Percentiles rank a stretch among this genome's conserved stretches.
Evolutionary conservation across 2,113 vertebrate genomes (phyloP).

Genomic region (Suncus etruscus): DNA sequence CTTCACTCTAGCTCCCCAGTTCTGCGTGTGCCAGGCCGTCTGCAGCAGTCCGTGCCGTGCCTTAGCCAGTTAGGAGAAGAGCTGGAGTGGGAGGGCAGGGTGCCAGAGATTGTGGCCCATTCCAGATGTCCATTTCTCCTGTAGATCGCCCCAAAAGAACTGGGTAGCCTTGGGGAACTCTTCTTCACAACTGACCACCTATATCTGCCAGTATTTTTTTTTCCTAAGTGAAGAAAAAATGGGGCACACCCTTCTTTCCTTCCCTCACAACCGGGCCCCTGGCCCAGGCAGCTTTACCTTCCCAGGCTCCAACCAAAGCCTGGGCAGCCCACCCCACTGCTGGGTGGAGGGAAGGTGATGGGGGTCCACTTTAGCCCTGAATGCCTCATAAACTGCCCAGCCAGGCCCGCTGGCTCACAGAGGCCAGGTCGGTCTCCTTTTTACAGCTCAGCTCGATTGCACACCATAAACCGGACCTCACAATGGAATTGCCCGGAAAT

Average conservation of each 20-base stretch:
- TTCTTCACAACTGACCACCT: background rate
- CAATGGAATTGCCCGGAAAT: constrained; percentile 92
- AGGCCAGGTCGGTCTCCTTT: constrained; percentile 84
- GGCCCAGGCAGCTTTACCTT: background rate
- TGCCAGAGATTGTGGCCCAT: background rate
- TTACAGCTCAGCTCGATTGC: constrained; percentile 91
- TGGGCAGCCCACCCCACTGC: constrained; percentile 46
- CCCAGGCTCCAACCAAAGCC: background rate
- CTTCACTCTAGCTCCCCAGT: background rate
- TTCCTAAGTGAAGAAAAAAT: background rate
- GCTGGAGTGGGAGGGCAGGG: background rate
- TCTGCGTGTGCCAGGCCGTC: background rate
- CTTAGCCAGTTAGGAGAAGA: background rate
- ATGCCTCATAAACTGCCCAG: constrained; percentile 88
- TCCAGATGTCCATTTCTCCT: background rate
- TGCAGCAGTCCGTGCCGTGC: background rate
- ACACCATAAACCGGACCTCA: constrained; percentile 91
- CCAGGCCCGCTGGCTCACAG: constrained; percentile 84
- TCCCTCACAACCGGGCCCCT: background rate
- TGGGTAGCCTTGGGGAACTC: background rate
- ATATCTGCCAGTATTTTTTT: background rate
- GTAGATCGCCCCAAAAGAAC: background rate
- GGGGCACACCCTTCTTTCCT: background rate
- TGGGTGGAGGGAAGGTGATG: constrained; percentile 83
- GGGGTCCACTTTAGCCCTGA: constrained; percentile 83